Evolutionary conservation across 2,113 vertebrate species (phyloP).

Genomic region (Empidonax traillii): DNA sequence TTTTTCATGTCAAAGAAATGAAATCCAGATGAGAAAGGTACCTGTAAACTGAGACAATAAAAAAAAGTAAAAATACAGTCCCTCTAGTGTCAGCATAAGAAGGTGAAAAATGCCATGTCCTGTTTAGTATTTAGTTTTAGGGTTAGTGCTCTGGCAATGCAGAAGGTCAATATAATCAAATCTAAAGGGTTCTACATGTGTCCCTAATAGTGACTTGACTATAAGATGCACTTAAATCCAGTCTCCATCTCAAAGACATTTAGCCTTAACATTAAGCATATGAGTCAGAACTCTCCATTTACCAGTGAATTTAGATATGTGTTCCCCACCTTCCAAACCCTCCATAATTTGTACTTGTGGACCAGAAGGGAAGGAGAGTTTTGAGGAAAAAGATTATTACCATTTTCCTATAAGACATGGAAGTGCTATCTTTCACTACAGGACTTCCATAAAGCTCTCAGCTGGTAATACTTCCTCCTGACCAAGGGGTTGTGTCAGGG

Average conservation of each 20-base stretch:
- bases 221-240: background rate
- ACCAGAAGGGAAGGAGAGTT: background rate
- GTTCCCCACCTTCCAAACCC: background rate
- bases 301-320: background rate
- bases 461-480: background rate
- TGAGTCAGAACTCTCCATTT: background rate
- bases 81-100: background rate
- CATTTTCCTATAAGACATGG: background rate
- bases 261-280: background rate
- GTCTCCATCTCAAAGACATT: background rate
- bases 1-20: background rate
- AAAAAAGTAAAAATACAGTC: background rate
- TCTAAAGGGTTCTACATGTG: background rate
- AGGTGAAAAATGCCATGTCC: background rate
- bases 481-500: background rate
- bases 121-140: background rate
- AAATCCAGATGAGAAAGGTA: background rate
- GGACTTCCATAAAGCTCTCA: background rate
- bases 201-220: background rate
- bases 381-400: background rate
- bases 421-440: background rate
- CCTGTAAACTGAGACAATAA: background rate
- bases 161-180: background rate
- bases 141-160: background rate
- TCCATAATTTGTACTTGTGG: background rate